Evolutionary conservation across 2,113 vertebrate genomes (phyloP).

Genomic region (Numida meleagris): DNA sequence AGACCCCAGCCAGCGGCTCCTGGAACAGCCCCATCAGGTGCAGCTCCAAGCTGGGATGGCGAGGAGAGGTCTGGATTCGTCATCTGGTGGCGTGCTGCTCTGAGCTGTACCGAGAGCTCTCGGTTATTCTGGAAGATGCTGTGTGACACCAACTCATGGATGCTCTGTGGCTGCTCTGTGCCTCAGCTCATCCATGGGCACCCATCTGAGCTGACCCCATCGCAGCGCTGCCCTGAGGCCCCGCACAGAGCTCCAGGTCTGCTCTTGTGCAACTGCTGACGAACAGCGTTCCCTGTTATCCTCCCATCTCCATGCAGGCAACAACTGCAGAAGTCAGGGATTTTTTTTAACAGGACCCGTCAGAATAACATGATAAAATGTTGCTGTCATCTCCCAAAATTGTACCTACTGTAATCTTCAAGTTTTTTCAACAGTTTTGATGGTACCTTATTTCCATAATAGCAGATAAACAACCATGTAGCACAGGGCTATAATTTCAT

Average conservation of each 20-base stretch:
- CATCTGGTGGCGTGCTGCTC: not conserved
- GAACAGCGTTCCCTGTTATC: not conserved
- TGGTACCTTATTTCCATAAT: not conserved
- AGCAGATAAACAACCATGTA: not conserved
- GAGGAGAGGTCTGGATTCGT: not conserved
- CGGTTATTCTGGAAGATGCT: not conserved
- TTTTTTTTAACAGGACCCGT: not conserved
- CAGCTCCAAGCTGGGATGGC: not conserved
- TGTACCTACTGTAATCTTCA: not conserved
- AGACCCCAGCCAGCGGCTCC: not conserved
- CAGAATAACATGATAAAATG: not conserved
- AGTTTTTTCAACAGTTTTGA: not conserved
- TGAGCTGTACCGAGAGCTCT: not conserved
- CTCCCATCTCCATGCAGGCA: not conserved
- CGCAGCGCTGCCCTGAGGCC: not conserved
- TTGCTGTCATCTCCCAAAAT: not conserved
- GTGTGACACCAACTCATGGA: not conserved
- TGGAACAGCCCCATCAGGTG: not conserved
- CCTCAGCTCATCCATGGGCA: too few species aligned
- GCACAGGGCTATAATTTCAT: not conserved
- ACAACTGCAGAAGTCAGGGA: not conserved
- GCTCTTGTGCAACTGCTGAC: not conserved
- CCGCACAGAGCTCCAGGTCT: fast-evolving
- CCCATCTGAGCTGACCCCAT: not conserved
- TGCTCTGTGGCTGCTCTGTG: too few species aligned